These are phyloP conservation scores for Physocephala rufipes DNA, from an alignment of 2,888 invertebrate genomes.

Conservation along the genomic window DNA sequence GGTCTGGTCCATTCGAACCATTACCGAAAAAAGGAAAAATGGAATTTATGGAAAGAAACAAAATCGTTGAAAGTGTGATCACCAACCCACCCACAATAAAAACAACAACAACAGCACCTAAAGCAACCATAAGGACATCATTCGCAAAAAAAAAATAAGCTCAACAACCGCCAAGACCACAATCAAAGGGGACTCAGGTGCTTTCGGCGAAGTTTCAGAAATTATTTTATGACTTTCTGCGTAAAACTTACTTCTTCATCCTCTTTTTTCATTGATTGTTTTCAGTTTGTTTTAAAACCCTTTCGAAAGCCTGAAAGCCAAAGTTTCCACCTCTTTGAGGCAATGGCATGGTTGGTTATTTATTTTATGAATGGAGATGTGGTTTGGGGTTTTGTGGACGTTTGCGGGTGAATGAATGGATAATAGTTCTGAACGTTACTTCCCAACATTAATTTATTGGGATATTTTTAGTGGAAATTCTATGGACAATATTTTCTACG, in stretches of 20 bases:
- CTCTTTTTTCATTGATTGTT: not conserved
- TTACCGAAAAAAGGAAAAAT: too few relatives aligned
- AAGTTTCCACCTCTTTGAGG: not conserved
- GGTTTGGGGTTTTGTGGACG: too few relatives aligned
- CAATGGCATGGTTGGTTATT: not conserved
- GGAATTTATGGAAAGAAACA: too few relatives aligned
- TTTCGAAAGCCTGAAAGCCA: not conserved
- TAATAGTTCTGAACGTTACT: not conserved
- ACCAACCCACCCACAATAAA: too few relatives aligned
- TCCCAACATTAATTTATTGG: slow-evolving; percentile 19
- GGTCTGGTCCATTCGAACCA: too few relatives aligned
- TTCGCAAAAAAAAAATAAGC: not conserved
- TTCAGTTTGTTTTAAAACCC: not conserved
- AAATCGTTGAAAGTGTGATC: too few relatives aligned
- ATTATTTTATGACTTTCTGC: slow-evolving; percentile 21
- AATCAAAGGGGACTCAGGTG: slow-evolving; percentile 23
- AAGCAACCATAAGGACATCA: not conserved
- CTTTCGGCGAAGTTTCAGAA: slow-evolving; percentile 14
- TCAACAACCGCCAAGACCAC: not conserved
- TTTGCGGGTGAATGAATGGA: not conserved
- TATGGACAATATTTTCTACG: slow-evolving; percentile 15
- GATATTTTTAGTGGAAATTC: slow-evolving; percentile 14
- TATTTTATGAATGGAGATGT: not conserved
- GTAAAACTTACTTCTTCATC: slow-evolving; percentile 12
- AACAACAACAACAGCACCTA: not conserved